These are phyloP conservation scores for Eupithecia vulgata DNA, from an alignment of 2,888 invertebrate species.

Conservation along the genomic window DNA sequence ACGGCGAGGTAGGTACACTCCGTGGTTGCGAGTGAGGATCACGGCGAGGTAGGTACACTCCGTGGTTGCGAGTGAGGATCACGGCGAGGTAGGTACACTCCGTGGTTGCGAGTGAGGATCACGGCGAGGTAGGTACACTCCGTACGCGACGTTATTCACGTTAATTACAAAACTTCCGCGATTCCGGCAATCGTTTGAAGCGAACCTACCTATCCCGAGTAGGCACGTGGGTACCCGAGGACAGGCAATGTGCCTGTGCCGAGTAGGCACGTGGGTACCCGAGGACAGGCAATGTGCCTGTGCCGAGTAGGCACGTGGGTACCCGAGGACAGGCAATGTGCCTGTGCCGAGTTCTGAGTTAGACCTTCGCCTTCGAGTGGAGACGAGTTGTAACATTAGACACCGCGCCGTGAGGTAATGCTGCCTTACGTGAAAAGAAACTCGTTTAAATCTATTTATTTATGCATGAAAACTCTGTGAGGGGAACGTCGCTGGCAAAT, in stretches of 20 bases:
- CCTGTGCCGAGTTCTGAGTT: conserved; percentile 8
- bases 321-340: conserved; percentile 11
- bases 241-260: conserved; percentile 13
- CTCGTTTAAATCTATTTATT: conserved; percentile 7
- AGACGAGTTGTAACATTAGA: not conserved
- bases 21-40: too few relatives aligned
- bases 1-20: too few relatives aligned
- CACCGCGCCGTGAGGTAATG: not conserved
- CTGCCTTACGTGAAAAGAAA: not conserved
- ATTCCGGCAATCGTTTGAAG: conserved; percentile 38
- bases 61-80: too few relatives aligned
- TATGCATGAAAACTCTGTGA: not conserved
- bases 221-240: not conserved
- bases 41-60: too few relatives aligned
- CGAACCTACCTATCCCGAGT: conserved; percentile 7
- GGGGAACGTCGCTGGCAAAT: conserved; percentile 1
- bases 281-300: conserved; percentile 11
- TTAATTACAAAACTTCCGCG: conserved; percentile 41
- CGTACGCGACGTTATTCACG: conserved; percentile 32
- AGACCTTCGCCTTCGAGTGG: not conserved
- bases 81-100: too few relatives aligned
- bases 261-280: too few relatives aligned
- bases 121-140: too few relatives aligned
- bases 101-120: too few relatives aligned
- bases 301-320: not conserved